These are phyloP conservation scores for Pelmatolapia mariae DNA, from an alignment of 2,113 vertebrate species.

Conservation along the genomic window DNA sequence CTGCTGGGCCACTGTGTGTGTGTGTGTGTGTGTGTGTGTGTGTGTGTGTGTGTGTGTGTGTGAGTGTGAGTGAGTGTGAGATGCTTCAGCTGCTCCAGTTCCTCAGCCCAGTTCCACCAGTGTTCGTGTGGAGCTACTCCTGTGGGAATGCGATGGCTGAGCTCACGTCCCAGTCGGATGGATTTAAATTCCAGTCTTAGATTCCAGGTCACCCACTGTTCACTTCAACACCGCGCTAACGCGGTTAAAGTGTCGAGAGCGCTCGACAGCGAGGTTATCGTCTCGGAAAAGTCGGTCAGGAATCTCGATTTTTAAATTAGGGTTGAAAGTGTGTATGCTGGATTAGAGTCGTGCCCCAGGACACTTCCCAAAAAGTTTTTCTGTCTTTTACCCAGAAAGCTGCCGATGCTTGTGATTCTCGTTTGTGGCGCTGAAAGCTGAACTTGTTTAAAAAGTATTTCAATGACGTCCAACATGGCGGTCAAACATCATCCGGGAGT, in stretches of 20 bases:
- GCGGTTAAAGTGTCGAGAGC: background rate
- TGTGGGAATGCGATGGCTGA: background rate
- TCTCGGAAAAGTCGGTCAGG: background rate
- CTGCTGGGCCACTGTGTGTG: background rate
- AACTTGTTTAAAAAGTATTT: background rate
- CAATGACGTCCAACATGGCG: background rate
- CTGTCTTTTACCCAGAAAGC: background rate
- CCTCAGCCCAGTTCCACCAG: slow-evolving; percentile 27
- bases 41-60: too few species aligned
- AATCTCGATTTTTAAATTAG: background rate
- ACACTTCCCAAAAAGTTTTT: background rate
- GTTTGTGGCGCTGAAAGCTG: background rate
- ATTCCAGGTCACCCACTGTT: slow-evolving; percentile 36
- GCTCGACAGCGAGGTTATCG: background rate
- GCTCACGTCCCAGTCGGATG: background rate
- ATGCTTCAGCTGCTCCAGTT: slow-evolving; percentile 36
- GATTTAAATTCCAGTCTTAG: background rate
- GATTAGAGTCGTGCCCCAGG: background rate
- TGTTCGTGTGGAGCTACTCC: background rate
- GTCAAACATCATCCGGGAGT: background rate
- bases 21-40: background rate
- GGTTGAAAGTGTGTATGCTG: background rate
- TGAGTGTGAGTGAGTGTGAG: background rate
- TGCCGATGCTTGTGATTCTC: rapidly evolving
- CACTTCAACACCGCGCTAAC: background rate